Evolutionary conservation across 2,797 vertebrate species (phyloP).

Genomic region (Takifugu ocellatus): DNA sequence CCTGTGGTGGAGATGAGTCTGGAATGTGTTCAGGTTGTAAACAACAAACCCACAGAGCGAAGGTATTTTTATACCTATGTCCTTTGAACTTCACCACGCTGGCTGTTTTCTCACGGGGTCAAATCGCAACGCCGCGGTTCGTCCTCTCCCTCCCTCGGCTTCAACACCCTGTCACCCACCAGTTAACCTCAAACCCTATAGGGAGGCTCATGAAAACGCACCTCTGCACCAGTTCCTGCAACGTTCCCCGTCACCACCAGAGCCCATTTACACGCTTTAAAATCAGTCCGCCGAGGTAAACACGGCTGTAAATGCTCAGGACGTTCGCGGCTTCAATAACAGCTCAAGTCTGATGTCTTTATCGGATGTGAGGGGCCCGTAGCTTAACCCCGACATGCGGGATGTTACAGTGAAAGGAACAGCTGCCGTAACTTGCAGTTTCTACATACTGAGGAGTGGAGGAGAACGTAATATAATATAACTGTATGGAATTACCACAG

Average conservation of each 20-base stretch:
- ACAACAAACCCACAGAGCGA: conserved; percentile 52
- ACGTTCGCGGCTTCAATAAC: conserved; percentile 13
- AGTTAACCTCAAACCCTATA: conserved; percentile 55
- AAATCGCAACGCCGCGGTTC: conserved; percentile 41
- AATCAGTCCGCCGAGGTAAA: conserved; percentile 1
- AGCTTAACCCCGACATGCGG: neutral
- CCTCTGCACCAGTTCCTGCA: conserved; percentile 6
- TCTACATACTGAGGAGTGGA: conserved; percentile 38
- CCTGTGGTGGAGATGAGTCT: neutral
- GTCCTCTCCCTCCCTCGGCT: conserved; percentile 34
- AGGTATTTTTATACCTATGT: conserved; percentile 53
- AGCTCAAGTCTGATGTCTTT: conserved; percentile 23
- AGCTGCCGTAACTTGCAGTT: conserved; percentile 36
- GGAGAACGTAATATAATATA: conserved; percentile 15
- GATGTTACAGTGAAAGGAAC: conserved; percentile 31
- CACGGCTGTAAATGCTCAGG: conserved; percentile 6
- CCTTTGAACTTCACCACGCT: conserved; percentile 57
- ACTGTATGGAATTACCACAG: too few species aligned
- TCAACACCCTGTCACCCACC: conserved; percentile 59
- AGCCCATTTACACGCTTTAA: neutral
- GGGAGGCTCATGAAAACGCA: conserved; percentile 35
- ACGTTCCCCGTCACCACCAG: conserved; percentile 12
- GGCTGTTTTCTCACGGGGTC: conserved; percentile 65
- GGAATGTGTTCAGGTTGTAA: conserved; percentile 58
- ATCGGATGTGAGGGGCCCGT: conserved; percentile 22